Conservation (phyloP, 2,797 vertebrate species). For the Stomatorhinus walkeri region DNA sequence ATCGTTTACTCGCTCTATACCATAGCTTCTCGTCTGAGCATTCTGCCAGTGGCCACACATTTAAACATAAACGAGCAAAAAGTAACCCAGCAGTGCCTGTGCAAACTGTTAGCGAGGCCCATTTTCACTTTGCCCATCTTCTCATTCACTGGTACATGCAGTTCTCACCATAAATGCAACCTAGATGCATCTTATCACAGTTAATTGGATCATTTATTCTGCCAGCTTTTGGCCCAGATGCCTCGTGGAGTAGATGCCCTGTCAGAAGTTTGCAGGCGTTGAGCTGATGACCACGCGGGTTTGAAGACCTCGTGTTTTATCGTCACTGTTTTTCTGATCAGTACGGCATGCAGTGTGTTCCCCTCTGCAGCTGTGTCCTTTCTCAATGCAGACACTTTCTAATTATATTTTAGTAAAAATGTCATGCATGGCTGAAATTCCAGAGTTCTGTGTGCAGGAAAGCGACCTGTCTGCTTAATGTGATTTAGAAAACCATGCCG, state of each 20-base stretch:
- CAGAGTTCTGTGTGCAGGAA: slow-evolving; percentile 25
- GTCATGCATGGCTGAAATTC: slow-evolving; percentile 26
- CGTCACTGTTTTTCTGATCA: not conserved
- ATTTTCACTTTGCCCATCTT: not conserved
- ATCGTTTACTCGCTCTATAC: not conserved
- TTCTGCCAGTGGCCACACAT: not conserved
- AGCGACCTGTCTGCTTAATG: slow-evolving; percentile 12
- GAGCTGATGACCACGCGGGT: not conserved
- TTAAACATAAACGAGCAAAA: not conserved
- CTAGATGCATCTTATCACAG: not conserved
- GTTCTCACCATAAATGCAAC: not conserved
- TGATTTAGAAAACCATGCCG: slow-evolving; percentile 21
- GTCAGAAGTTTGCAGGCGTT: not conserved
- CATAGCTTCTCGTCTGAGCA: not conserved
- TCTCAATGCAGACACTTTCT: slow-evolving; percentile 32
- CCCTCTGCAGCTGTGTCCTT: slow-evolving; percentile 10
- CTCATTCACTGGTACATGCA: not conserved
- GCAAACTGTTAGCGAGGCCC: not conserved
- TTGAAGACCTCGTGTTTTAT: not conserved
- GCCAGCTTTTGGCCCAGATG: not conserved
- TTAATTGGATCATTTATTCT: not conserved
- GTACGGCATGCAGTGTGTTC: not conserved
- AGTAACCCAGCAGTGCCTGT: not conserved
- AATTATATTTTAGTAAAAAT: slow-evolving; percentile 35
- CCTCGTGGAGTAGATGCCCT: not conserved